phyloP scores from a whole-genome alignment of 2,797 vertebrate species.

The Cottoperca gobio region DNA sequence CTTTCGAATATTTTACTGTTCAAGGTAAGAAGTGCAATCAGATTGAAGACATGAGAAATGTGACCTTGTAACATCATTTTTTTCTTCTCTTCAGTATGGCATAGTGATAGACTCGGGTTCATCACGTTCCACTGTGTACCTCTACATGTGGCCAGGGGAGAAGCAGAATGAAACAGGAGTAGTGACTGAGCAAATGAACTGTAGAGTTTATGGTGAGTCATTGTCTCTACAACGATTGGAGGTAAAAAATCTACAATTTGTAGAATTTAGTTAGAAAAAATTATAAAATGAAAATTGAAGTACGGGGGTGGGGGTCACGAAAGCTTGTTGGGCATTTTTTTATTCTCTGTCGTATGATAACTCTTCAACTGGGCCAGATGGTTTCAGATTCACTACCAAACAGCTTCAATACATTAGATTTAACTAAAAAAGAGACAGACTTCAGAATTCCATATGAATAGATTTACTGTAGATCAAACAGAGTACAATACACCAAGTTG shows the following conservation, averaged over 20 bases:
- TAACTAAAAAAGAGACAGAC: no score
- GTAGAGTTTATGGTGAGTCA: constrained; percentile 88
- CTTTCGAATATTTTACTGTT: not conserved
- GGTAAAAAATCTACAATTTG: not conserved
- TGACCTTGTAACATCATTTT: not conserved
- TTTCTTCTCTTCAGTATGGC: constrained; percentile 87
- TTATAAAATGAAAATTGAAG: not conserved
- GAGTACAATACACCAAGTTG: no score
- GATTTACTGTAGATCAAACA: no score
- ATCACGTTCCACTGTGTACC: constrained; percentile 91
- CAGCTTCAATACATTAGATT: no score
- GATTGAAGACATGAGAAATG: not conserved
- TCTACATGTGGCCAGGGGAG: constrained; percentile 95
- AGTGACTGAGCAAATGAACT: constrained; percentile 88
- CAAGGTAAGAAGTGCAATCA: not conserved
- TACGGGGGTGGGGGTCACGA: rapidly evolving
- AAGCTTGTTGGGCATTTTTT: not conserved
- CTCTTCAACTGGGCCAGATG: no score
- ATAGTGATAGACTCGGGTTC: constrained; percentile 96
- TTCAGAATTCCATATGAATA: no score
- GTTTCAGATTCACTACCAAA: no score
- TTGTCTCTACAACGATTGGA: not conserved
- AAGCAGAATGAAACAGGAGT: constrained; percentile 96
- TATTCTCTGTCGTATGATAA: not conserved
- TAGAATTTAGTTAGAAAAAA: not conserved